phyloP scores from a whole-genome alignment of 2,888 invertebrate genomes.

The Apodemia hepburni region DNA sequence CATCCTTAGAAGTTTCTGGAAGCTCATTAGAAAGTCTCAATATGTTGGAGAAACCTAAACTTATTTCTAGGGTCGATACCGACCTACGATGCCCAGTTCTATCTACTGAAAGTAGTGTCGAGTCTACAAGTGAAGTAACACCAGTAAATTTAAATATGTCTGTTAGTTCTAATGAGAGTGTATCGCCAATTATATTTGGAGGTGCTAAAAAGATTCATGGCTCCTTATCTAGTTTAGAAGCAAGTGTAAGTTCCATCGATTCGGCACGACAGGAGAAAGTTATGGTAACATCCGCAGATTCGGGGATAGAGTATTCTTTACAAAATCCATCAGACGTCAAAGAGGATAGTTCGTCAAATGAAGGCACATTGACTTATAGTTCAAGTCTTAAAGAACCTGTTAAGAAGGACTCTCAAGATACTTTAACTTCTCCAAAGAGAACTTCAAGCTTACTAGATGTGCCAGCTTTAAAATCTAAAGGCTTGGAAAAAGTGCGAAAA shows the following conservation, averaged over 20 bases:
- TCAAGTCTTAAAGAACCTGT: conserved; percentile 62
- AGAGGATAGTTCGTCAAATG: conserved; percentile 70
- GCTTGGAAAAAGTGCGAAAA: conserved; percentile 74
- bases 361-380: conserved; percentile 71
- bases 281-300: conserved; percentile 72
- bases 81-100: conserved; percentile 48
- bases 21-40: conserved; percentile 74
- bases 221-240: conserved; percentile 70
- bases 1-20: conserved; percentile 70
- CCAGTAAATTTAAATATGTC: conserved; percentile 68
- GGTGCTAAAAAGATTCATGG: conserved; percentile 65
- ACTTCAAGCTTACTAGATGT: conserved; percentile 67
- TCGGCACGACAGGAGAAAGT: conserved; percentile 61
- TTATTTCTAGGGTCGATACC: conserved; percentile 52
- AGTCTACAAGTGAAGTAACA: conserved; percentile 64
- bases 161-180: conserved; percentile 71
- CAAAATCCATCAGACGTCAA: conserved; percentile 60
- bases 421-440: conserved; percentile 59
- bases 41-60: conserved; percentile 37
- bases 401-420: conserved; percentile 52
- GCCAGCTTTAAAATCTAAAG: conserved; percentile 63
- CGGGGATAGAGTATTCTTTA: conserved; percentile 70
- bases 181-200: conserved; percentile 68
- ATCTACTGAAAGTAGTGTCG: conserved; percentile 65
- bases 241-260: conserved; percentile 72